Percentiles rank a stretch among this genome's conserved stretches.
Conservation (phyloP, 1,140 invertebrate genomes). For the Pseudomyrmex cubaensis region DNA sequence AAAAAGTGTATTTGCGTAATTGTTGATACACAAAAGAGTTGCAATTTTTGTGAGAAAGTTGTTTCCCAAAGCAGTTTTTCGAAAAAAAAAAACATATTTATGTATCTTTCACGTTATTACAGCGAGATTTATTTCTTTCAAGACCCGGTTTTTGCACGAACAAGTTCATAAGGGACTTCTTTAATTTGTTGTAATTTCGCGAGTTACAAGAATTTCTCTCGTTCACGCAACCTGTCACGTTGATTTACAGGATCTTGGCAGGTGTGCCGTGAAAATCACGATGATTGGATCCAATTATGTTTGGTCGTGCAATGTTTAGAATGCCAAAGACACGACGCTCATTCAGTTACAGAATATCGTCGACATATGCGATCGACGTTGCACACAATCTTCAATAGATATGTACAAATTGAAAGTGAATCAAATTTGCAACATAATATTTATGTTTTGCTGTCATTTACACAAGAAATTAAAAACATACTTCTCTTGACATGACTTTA, state of each 20-base stretch:
- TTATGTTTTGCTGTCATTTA: no score
- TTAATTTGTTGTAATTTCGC: constrained; percentile 43
- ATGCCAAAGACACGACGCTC: background rate
- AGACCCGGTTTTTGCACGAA: background rate
- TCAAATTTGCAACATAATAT: no score
- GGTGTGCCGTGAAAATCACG: constrained; percentile 13
- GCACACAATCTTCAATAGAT: background rate
- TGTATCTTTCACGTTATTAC: background rate
- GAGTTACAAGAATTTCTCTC: constrained; percentile 21
- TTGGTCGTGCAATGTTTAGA: constrained; percentile 4
- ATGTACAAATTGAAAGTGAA: no score
- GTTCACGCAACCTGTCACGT: constrained; percentile 39
- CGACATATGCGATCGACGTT: background rate
- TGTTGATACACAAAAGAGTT: background rate
- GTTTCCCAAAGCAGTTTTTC: background rate
- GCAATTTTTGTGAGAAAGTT: background rate
- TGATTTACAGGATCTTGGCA: constrained; percentile 34
- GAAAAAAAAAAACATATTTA: background rate
- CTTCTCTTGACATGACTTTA: background rate
- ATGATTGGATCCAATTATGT: constrained; percentile 36
- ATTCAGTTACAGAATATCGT: constrained; percentile 1
- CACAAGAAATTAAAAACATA: no score
- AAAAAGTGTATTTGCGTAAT: background rate
- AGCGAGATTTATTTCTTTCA: constrained; percentile 17
- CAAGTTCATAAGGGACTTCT: background rate